phyloP scores from a whole-genome alignment of 2,113 vertebrate species.

The Dicerorhinus sumatrensis region DNA sequence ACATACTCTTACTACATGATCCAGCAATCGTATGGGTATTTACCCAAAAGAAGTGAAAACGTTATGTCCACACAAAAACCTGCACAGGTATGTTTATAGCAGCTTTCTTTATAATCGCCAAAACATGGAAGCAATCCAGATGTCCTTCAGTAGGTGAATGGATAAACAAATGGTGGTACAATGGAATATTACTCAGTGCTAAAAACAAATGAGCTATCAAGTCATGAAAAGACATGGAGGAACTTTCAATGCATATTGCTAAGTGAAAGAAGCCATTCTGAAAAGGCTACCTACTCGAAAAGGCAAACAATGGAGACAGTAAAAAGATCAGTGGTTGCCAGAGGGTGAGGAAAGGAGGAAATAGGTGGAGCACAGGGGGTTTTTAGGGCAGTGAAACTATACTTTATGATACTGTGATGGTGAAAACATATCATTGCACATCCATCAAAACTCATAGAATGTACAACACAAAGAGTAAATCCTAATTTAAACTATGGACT shows the following conservation, averaged over 20 bases:
- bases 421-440: background rate
- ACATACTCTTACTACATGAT: background rate
- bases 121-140: background rate
- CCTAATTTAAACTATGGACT: background rate
- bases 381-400: background rate
- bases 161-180: background rate
- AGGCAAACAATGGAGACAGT: background rate
- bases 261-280: background rate
- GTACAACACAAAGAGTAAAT: background rate
- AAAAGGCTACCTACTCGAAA: background rate
- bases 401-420: background rate
- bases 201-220: slow-evolving; percentile 18
- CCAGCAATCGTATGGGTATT: background rate
- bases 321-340: background rate
- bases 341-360: background rate
- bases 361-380: background rate
- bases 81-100: background rate
- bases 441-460: slow-evolving; percentile 12
- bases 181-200: background rate
- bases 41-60: background rate
- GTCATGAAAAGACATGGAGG: background rate
- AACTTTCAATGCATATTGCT: background rate
- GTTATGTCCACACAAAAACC: background rate
- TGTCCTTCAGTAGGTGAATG: background rate
- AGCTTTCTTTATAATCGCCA: background rate